A percentile compares a stretch with the other conserved stretches of the same genome.
Evolutionary conservation across 2,888 invertebrate genomes (phyloP).

Genomic region (Cantharis nigra): DNA sequence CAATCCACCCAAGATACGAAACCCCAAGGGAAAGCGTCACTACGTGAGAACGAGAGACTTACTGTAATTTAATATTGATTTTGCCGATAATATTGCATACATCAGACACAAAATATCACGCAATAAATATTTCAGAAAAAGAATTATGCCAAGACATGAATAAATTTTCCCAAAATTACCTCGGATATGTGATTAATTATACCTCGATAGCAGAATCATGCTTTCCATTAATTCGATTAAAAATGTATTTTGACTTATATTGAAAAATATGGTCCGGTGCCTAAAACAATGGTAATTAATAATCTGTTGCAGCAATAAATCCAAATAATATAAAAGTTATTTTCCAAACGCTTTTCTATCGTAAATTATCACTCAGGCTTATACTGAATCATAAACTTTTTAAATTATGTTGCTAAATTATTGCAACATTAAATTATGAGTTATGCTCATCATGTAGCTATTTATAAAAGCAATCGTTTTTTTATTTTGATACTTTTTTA

Average conservation of each 20-base stretch:
- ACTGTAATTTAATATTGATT: constrained; percentile 32
- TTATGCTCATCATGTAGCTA: background rate
- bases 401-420: background rate
- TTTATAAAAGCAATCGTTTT: background rate
- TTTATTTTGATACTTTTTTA: background rate
- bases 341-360: background rate
- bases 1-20: constrained; percentile 24
- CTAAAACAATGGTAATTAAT: background rate
- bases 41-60: constrained; percentile 29
- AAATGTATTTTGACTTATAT: background rate
- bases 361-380: background rate
- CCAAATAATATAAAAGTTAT: background rate
- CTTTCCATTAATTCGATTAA: background rate
- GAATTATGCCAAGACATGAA: background rate
- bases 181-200: background rate
- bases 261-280: background rate
- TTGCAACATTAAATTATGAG: background rate
- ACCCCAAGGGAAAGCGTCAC: constrained; percentile 17
- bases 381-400: background rate
- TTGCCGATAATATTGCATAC: constrained; percentile 24
- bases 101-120: constrained; percentile 5
- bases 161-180: background rate
- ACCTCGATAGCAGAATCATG: background rate
- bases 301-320: background rate
- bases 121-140: background rate